Percentiles rank a stretch among this genome's conserved stretches.
phyloP scores from a whole-genome alignment of 2,888 invertebrate species.

The Eupithecia centaureata region DNA sequence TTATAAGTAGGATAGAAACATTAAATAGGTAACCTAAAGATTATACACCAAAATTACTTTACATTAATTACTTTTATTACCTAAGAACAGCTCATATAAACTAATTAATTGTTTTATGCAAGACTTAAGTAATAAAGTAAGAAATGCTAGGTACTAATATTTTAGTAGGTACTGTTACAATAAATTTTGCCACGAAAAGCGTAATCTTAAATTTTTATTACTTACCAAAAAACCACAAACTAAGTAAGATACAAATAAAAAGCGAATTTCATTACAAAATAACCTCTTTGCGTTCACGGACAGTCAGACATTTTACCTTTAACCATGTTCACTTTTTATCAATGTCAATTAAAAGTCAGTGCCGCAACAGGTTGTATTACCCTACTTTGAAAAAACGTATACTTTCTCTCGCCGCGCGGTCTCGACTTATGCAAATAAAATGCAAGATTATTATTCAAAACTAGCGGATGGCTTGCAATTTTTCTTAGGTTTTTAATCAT shows the following conservation, averaged over 20 bases:
- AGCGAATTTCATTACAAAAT: conserved; percentile 22
- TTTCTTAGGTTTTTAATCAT: not conserved
- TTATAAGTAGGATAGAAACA: not conserved
- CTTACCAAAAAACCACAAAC: not conserved
- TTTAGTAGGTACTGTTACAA: not conserved
- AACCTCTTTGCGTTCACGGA: conserved; percentile 21
- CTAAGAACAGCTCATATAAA: not conserved
- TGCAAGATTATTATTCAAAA: conserved; percentile 30
- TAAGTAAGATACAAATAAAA: not conserved
- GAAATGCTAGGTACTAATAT: not conserved
- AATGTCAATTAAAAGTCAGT: conserved; percentile 61
- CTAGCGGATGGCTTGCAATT: not conserved
- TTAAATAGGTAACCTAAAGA: not conserved
- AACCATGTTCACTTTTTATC: conserved; percentile 46
- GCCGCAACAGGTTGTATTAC: conserved; percentile 47
- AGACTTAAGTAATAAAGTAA: not conserved
- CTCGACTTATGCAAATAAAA: conserved; percentile 36
- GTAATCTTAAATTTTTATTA: not conserved
- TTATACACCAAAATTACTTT: not conserved
- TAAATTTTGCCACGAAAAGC: not conserved
- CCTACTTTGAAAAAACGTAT: conserved; percentile 36
- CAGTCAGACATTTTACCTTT: conserved; percentile 28
- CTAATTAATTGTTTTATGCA: not conserved
- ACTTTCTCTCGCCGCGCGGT: conserved; percentile 32
- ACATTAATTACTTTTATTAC: not conserved